phyloP scores from a whole-genome alignment of 92 coral and sea anemone genomes.

The Pocillopora meandrina region DNA sequence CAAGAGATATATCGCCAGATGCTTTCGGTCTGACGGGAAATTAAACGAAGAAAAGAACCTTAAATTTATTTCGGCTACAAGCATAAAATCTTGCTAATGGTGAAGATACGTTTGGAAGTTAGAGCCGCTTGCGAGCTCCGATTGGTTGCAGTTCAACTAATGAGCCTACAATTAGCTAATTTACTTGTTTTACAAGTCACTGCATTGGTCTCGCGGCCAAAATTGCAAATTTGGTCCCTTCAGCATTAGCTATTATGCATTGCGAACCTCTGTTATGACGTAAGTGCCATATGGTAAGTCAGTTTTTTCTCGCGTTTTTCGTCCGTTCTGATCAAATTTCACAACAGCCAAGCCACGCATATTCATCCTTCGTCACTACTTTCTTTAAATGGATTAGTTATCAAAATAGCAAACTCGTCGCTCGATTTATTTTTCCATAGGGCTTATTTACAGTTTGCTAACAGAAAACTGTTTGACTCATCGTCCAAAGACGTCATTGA shows the following conservation, averaged over 20 bases:
- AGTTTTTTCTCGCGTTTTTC: neutral
- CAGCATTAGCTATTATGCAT: neutral
- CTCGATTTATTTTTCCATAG: conserved; percentile 4
- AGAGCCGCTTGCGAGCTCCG: neutral
- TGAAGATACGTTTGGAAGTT: neutral
- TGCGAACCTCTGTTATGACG: neutral
- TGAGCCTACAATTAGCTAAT: conserved; percentile 25
- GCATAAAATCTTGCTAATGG: neutral
- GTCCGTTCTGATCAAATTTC: neutral
- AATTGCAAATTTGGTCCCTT: conserved; percentile 3
- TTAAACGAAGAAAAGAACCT: neutral
- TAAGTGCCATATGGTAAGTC: neutral
- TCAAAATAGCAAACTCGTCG: neutral
- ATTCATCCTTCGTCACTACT: neutral
- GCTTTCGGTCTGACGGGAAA: neutral
- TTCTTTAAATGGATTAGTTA: neutral
- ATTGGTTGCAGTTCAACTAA: conserved; percentile 22
- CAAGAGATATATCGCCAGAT: neutral
- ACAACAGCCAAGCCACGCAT: neutral
- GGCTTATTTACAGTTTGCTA: neutral
- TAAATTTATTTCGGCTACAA: neutral
- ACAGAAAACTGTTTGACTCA: conserved; percentile 4
- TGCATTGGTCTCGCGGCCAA: neutral
- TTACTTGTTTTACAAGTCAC: neutral
- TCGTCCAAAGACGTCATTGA: neutral